These are phyloP conservation scores for Varanus salvator DNA, from an alignment of 2,113 vertebrate genomes.

Conservation along the genomic window DNA sequence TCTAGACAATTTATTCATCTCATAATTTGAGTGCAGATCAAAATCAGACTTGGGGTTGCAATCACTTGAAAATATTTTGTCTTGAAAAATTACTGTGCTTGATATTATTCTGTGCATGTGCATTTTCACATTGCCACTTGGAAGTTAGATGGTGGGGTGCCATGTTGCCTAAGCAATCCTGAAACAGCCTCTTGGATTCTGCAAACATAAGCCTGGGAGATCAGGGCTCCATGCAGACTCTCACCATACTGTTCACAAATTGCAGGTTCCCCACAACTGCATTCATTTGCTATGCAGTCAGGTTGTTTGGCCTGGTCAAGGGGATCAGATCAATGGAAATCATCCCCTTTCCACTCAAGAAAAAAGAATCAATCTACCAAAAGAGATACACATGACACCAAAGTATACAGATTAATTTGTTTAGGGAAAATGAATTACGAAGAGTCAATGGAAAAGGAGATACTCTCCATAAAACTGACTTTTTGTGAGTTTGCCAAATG, in stretches of 20 bases:
- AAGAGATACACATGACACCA: not conserved
- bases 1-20: not conserved
- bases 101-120: slow-evolving; percentile 8
- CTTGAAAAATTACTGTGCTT: not conserved
- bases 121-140: slow-evolving; percentile 6
- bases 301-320: not conserved
- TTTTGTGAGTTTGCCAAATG: not conserved
- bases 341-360: not conserved
- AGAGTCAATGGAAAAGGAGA: not conserved
- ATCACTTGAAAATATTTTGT: not conserved
- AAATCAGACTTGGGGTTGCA: not conserved
- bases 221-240: not conserved
- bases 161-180: slow-evolving; percentile 2
- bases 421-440: not conserved
- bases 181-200: slow-evolving; percentile 8
- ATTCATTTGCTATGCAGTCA: not conserved
- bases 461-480: not conserved
- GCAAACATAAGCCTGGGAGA: not conserved
- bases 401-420: not conserved
- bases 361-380: not conserved
- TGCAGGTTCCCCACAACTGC: not conserved
- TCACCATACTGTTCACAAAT: not conserved
- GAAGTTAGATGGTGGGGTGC: not conserved
- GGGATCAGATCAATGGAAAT: not conserved
- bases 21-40: not conserved